These are phyloP conservation scores for Kryptopterus vitreolus DNA, from an alignment of 2,797 vertebrate genomes.

Conservation along the genomic window DNA sequence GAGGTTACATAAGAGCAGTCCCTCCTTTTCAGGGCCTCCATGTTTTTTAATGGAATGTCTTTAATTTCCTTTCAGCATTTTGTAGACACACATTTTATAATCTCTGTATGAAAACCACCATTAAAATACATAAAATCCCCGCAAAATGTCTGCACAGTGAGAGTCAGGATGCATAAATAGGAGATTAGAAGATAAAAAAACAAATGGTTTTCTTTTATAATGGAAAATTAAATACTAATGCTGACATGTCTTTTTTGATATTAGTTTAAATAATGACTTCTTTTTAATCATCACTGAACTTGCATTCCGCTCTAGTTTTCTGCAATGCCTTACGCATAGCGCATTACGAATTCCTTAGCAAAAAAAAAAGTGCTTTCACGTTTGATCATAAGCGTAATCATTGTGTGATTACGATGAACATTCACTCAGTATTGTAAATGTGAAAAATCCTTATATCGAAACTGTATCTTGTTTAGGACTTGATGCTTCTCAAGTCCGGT, in stretches of 20 bases:
- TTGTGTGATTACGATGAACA: too few species aligned
- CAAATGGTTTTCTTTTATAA: too few species aligned
- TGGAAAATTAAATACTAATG: not conserved
- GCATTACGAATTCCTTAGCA: not conserved
- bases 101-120: slow-evolving; percentile 24
- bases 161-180: not conserved
- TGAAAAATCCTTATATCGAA: too few species aligned
- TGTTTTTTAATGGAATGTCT: not conserved
- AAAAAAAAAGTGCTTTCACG: not conserved
- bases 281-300: not conserved
- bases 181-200: not conserved
- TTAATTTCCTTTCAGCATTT: not conserved
- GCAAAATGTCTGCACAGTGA: slow-evolving; percentile 1
- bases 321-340: not conserved
- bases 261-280: not conserved
- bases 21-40: slow-evolving; percentile 19
- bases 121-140: slow-evolving; percentile 23
- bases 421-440: too few species aligned
- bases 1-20: slow-evolving; percentile 30
- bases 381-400: not conserved
- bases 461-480: not conserved
- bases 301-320: not conserved
- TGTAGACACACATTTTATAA: slow-evolving; percentile 25
- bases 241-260: not conserved
- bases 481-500: not conserved